These are phyloP conservation scores for Lymantria dispar DNA, from an alignment of 2,888 invertebrate species.

Conservation along the genomic window DNA sequence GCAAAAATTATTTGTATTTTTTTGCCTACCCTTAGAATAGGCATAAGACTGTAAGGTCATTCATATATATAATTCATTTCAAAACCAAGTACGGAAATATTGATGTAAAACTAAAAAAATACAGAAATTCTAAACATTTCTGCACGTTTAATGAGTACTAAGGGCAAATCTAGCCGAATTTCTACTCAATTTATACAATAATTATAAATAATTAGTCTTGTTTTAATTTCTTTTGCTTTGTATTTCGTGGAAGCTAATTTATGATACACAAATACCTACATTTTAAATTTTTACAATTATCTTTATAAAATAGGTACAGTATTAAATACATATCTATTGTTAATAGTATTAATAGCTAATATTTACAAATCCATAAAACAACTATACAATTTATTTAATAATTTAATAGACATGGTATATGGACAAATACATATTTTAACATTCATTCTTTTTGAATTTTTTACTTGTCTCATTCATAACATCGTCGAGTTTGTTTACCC, in stretches of 20 bases:
- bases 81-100: too few relatives aligned
- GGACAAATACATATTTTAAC: slow-evolving; percentile 60
- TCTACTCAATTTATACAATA: neutral
- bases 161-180: too few relatives aligned
- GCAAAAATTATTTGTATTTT: too few relatives aligned
- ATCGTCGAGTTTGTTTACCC: slow-evolving; percentile 71
- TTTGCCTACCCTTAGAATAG: too few relatives aligned
- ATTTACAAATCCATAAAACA: slow-evolving; percentile 72
- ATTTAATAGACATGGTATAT: slow-evolving; percentile 70
- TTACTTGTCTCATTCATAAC: slow-evolving; percentile 68
- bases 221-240: slow-evolving; percentile 53
- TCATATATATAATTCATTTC: too few relatives aligned
- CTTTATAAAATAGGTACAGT: slow-evolving; percentile 75
- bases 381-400: slow-evolving; percentile 75
- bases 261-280: slow-evolving; percentile 71
- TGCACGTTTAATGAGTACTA: too few relatives aligned
- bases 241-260: slow-evolving; percentile 69
- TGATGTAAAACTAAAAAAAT: too few relatives aligned
- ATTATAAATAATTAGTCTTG: slow-evolving; percentile 36
- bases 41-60: too few relatives aligned
- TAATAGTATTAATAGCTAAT: slow-evolving; percentile 66
- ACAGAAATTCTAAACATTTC: too few relatives aligned
- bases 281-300: slow-evolving; percentile 68
- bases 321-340: slow-evolving; percentile 71
- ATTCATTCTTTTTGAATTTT: slow-evolving; percentile 77